Percentiles rank a stretch among this genome's conserved stretches.
phyloP scores from a whole-genome alignment of 2,888 invertebrate genomes.

The Pyrrhia umbra region DNA sequence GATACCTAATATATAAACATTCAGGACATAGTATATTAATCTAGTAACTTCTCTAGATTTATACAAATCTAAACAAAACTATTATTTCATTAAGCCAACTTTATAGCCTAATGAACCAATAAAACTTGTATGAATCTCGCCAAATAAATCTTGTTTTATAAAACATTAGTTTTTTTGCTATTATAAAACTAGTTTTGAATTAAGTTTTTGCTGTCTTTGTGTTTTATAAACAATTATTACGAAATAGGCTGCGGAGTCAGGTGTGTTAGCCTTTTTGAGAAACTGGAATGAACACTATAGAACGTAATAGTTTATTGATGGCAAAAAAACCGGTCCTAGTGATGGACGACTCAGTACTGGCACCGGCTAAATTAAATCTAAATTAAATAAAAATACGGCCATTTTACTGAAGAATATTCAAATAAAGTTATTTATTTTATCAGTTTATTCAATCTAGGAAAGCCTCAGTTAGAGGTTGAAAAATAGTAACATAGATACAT shows the following conservation, averaged over 20 bases:
- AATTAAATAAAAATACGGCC: too few relatives aligned
- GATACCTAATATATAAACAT: too few relatives aligned
- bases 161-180: constrained; percentile 11
- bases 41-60: too few relatives aligned
- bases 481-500: too few relatives aligned
- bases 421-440: too few relatives aligned
- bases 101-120: constrained; percentile 1
- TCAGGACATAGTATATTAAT: too few relatives aligned
- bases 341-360: too few relatives aligned
- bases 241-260: neutral
- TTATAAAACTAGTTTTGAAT: constrained; percentile 19
- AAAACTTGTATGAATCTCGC: neutral
- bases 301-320: neutral
- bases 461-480: too few relatives aligned
- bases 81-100: neutral
- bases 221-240: neutral
- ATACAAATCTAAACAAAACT: too few relatives aligned
- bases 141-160: constrained; percentile 9
- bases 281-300: neutral
- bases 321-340: neutral
- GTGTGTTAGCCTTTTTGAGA: neutral
- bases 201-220: constrained; percentile 2
- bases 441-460: too few relatives aligned
- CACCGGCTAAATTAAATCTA: too few relatives aligned
- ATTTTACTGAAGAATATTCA: too few relatives aligned